Conservation (phyloP, 1,140 invertebrate genomes). For the Heliothis subflexa region DNA sequence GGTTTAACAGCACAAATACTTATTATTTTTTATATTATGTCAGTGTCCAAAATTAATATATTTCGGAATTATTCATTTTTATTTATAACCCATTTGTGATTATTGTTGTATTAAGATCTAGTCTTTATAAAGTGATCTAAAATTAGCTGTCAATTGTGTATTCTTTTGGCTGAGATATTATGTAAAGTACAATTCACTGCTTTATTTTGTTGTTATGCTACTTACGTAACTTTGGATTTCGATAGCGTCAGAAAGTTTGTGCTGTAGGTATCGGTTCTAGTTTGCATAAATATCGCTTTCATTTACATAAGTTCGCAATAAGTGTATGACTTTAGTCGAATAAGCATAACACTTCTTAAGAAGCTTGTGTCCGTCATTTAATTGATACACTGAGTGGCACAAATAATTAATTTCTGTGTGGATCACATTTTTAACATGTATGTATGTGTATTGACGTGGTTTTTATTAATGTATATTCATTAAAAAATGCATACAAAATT, state of each 20-base stretch:
- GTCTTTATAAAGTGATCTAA: no score
- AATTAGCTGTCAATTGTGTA: background rate
- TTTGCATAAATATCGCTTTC: slow-evolving; percentile 25
- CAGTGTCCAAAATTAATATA: background rate
- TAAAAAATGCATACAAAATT: slow-evolving; percentile 66
- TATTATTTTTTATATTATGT: slow-evolving; percentile 2
- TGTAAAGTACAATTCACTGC: slow-evolving; percentile 14
- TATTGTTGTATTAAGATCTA: no score
- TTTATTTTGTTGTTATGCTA: slow-evolving; percentile 20
- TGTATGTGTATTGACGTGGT: slow-evolving; percentile 78
- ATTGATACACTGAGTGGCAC: slow-evolving; percentile 59
- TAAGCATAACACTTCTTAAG: slow-evolving; percentile 28
- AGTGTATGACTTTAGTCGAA: slow-evolving; percentile 8
- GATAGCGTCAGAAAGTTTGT: slow-evolving; percentile 4
- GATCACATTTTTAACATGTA: slow-evolving; percentile 69
- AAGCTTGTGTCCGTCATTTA: background rate
- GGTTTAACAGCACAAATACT: slow-evolving; percentile 29
- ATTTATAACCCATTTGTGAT: background rate
- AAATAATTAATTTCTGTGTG: slow-evolving; percentile 68
- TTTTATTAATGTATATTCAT: slow-evolving; percentile 81
- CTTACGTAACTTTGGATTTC: slow-evolving; percentile 8
- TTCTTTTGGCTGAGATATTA: background rate
- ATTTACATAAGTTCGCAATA: slow-evolving; percentile 12
- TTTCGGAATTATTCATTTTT: background rate
- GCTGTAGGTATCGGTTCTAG: slow-evolving; percentile 3